A percentile compares a stretch with the other conserved stretches of the same genome.
phyloP scores from a whole-genome alignment of 2,113 vertebrate genomes.

The Proterorhinus semilunaris region DNA sequence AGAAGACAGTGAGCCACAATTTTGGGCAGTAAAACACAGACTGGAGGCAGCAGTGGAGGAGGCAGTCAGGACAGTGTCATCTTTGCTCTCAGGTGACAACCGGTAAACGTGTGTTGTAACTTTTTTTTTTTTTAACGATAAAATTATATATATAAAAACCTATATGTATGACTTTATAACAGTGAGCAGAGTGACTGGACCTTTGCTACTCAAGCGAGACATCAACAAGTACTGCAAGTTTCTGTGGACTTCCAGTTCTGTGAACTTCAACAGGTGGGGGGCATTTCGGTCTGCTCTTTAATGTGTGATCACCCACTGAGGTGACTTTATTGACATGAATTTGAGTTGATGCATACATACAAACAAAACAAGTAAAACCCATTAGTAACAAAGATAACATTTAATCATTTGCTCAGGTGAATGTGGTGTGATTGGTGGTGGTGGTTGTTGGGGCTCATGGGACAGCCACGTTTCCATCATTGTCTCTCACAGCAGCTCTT shows the following conservation, averaged over 20 bases:
- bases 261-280: conserved; percentile 72
- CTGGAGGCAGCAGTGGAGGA: conserved; percentile 62
- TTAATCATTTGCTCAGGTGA: too few relatives aligned
- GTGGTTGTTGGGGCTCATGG: too few relatives aligned
- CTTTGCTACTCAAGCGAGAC: conserved; percentile 74
- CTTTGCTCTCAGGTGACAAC: conserved; percentile 71
- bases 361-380: too few relatives aligned
- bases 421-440: too few relatives aligned
- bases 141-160: too few relatives aligned
- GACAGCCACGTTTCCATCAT: too few relatives aligned
- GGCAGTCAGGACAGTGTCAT: conserved; percentile 64
- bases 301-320: too few relatives aligned
- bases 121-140: too few relatives aligned
- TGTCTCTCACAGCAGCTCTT: too few relatives aligned
- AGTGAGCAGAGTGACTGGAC: conserved; percentile 59
- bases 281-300: neutral
- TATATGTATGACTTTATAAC: neutral
- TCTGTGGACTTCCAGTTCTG: conserved; percentile 67
- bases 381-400: too few relatives aligned
- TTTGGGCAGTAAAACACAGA: conserved; percentile 49
- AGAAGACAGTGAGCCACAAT: conserved; percentile 48
- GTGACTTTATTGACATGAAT: too few relatives aligned
- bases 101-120: neutral
- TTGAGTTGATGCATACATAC: too few relatives aligned
- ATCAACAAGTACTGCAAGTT: conserved; percentile 79